phyloP scores from a whole-genome alignment of 2,888 invertebrate species.

The Ptilodon capucinus region DNA sequence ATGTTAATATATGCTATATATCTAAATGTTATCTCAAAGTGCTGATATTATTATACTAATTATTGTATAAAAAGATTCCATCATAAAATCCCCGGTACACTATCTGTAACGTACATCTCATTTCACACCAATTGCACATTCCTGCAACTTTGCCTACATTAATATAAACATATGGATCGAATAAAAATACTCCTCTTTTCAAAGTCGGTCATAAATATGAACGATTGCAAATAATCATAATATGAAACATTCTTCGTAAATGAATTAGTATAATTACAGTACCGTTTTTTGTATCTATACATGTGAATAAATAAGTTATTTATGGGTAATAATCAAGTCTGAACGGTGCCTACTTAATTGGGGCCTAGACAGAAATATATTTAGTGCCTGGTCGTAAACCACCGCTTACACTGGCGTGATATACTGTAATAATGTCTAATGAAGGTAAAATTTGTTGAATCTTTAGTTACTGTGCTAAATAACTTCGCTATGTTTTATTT shows the following conservation, averaged over 20 bases:
- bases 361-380: not conserved
- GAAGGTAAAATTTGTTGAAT: not conserved
- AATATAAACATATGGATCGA: not conserved
- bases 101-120: not conserved
- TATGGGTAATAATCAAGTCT: slow-evolving; percentile 17
- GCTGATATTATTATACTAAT: too few relatives aligned
- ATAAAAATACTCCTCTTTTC: too few relatives aligned
- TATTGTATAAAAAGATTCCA: too few relatives aligned
- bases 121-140: not conserved
- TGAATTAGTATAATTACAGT: slow-evolving; percentile 25
- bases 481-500: too few relatives aligned
- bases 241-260: slow-evolving; percentile 16
- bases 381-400: slow-evolving; percentile 1
- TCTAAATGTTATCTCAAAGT: too few relatives aligned
- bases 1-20: too few relatives aligned
- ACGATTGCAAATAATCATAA: too few relatives aligned
- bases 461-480: too few relatives aligned
- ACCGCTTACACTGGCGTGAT: not conserved
- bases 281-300: slow-evolving; percentile 28
- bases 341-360: slow-evolving; percentile 8
- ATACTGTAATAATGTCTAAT: not conserved
- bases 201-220: not conserved
- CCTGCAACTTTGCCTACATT: not conserved
- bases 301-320: slow-evolving; percentile 28
- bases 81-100: too few relatives aligned